Evolutionary conservation across 2,113 vertebrate genomes (phyloP), one percentile per base, ranked within the genome.

Genomic region (Urocolius indicus): DNA sequence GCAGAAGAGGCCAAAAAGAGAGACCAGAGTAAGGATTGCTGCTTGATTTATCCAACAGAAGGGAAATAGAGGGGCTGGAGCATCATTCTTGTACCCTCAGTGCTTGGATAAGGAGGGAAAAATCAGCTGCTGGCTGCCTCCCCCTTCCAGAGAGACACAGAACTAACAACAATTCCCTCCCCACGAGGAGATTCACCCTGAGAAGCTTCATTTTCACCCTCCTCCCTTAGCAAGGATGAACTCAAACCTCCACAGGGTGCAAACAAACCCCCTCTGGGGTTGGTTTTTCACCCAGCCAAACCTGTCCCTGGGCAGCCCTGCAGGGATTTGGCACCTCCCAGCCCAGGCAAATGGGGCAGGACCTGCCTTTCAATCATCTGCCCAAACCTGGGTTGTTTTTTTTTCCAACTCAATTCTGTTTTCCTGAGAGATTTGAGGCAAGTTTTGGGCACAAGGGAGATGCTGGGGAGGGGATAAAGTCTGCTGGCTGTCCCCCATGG

Each of bases 351-450:
- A 87, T 96, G 95, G 92, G n/a, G 30, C 79, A 63, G 43, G 72
- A 83, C 0, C 0, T 1, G 12, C n/a, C 66, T 62, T 17, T 21
- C 32, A 52, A 46, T 95, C 95, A 96, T 91, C 91, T 71, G 51
- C 41, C 66, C 66, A 69, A 8, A 74, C 82, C 90, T 62, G 92
- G 87, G 87, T 93, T 84, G 78, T n/a, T 81, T 74, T 66, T 84
- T n/a, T n/a, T n/a, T n/a, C n/a, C n/a, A n/a, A n/a, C n/a, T n/a
- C n/a, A n/a, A n/a, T n/a, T n/a, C n/a, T n/a, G n/a, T n/a, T n/a
- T n/a, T n/a, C n/a, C n/a, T n/a, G n/a, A 34, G 81, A 77, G 81
- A 90, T 5, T 74, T 62, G 10, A 7, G 51, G 34, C 87, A 78
- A 46, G 65, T 27, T 84, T 77, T 58, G 41, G 87, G 76, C 72